Percentiles rank a stretch among this genome's conserved stretches.
phyloP scores from a whole-genome alignment of 1,140 invertebrate genomes.

The Galleria mellonella region DNA sequence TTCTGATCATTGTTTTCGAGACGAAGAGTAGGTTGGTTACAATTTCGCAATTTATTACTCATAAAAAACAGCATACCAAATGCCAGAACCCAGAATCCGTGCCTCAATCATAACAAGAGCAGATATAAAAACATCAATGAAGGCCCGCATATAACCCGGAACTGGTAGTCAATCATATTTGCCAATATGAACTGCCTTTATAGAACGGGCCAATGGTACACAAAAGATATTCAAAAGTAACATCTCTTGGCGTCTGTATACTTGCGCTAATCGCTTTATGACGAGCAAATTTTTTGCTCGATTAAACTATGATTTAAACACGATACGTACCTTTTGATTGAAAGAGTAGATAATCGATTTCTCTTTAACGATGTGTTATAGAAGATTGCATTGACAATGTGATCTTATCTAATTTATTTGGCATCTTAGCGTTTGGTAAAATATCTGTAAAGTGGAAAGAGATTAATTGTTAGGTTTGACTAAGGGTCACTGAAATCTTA shows the following conservation, averaged over 20 bases:
- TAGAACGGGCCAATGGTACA: neutral
- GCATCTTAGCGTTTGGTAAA: neutral
- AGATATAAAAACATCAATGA: constrained; percentile 19
- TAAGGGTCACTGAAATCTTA: too few relatives aligned
- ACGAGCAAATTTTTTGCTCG: constrained; percentile 45
- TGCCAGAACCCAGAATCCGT: constrained; percentile 1
- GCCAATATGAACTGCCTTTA: too few relatives aligned
- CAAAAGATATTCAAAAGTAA: constrained; percentile 1
- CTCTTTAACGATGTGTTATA: constrained; percentile 23
- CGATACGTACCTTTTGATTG: constrained; percentile 16
- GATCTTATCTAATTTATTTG: too few relatives aligned
- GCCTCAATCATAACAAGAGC: constrained; percentile 16
- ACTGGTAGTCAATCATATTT: constrained; percentile 22
- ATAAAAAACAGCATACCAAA: constrained; percentile 2
- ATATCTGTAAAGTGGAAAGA: too few relatives aligned
- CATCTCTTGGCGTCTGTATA: constrained; percentile 3
- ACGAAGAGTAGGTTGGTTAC: too few relatives aligned
- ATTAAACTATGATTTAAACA: constrained; percentile 24
- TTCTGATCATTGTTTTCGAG: too few relatives aligned
- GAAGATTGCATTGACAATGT: too few relatives aligned
- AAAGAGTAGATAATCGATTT: constrained; percentile 37
- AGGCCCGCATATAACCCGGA: constrained; percentile 29
- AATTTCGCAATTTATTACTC: too few relatives aligned
- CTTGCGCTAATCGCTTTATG: constrained; percentile 35
- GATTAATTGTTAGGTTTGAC: too few relatives aligned